phyloP scores from a whole-genome alignment of 2,797 vertebrate species.

The Glyptemys insculpta region DNA sequence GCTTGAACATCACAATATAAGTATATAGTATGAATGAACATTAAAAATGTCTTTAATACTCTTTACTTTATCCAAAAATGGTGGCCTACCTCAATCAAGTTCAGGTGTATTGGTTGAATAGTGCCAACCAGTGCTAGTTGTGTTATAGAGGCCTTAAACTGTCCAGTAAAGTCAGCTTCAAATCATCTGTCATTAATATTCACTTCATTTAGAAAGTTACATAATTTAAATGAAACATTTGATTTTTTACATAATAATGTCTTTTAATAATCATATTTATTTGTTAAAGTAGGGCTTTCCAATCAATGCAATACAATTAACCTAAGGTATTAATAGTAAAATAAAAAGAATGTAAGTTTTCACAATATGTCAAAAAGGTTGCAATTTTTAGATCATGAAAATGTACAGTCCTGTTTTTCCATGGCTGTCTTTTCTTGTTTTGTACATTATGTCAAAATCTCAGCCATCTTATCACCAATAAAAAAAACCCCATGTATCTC shows the following conservation, averaged over 20 bases:
- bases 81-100: background rate
- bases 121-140: accelerated
- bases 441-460: background rate
- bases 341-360: background rate
- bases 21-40: background rate
- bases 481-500: background rate
- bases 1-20: background rate
- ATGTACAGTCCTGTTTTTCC: background rate
- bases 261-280: background rate
- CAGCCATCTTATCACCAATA: constrained; percentile 30
- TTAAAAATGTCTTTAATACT: background rate
- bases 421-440: background rate
- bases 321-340: background rate
- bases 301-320: background rate
- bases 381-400: background rate
- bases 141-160: background rate
- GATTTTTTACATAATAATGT: background rate
- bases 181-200: background rate
- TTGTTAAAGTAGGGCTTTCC: constrained; percentile 2
- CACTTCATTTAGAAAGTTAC: background rate
- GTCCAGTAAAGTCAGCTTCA: background rate
- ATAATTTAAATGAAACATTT: accelerated
- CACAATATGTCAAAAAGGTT: accelerated
- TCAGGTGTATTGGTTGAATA: background rate
- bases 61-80: background rate